Base-by-base conservation (phyloP, 37 sponge, comb jelly and placozoan genomes). In the Cladorhizidae sp. region DNA sequence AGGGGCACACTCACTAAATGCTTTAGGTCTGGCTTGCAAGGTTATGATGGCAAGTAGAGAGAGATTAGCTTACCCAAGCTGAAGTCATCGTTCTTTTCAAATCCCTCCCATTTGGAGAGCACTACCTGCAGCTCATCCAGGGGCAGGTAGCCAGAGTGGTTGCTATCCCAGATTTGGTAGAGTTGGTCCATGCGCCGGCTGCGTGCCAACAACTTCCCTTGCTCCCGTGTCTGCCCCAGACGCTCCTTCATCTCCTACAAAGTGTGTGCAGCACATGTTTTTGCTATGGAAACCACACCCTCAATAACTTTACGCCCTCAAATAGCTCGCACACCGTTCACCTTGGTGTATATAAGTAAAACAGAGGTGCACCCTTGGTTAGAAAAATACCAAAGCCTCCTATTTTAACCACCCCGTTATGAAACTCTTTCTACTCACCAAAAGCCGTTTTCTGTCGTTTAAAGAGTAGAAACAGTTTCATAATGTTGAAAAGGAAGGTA, bases 121-220 rank as follows among this genome's bases (percentile, higher is more conserved):
- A 87, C 90, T 37, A 73, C 23, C 59, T 76, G 69, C 36, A 95
- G 88, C 76, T 95, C 93, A 28, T 83, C 81, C 25, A 78, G 40
- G 29, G 86, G 88, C 20, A 95, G 73, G 71, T 71, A 82, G 12
- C 97, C 93, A n/a, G 91, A 87, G 26, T 73, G 76, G 45, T 93
- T 79, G 39, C 28, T 82, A 58, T 96, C 97, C 97, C 97, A 96
- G 5, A 70, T 43, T 1, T 84, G 79, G 81, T 90, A 96, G 61
- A 96, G 83, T 23, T 71, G 67, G 61, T 85, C 71, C 15, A 90
- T 75, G 50, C 57, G 62, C 28, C 52, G 33, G 1, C 67, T 29
- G 20, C 78, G 63, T 23, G 33, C 21, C 11, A 38, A 64, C 26
- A 32, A 18, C n/a, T 57, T 41, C 14, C 55, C 61, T 32, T 80